Percentiles rank a stretch among this genome's conserved stretches.
Evolutionary conservation across 2,888 invertebrate genomes (phyloP).

Genomic region (Agriotes lineatus): DNA sequence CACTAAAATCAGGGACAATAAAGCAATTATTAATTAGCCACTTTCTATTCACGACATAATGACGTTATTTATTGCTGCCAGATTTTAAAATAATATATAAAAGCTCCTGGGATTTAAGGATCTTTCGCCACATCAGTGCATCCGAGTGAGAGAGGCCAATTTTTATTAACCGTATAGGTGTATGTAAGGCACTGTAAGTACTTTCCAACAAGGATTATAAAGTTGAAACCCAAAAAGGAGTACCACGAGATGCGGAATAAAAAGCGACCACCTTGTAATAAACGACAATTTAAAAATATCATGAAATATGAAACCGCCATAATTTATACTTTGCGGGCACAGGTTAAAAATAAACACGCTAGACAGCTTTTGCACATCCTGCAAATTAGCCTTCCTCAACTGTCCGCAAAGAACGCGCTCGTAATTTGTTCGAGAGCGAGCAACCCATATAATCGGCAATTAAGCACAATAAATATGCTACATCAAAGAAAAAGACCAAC

Average conservation of each 20-base stretch:
- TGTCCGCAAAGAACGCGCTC: conserved; percentile 9
- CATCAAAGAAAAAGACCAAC: too few relatives aligned
- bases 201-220: background rate
- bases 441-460: background rate
- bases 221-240: background rate
- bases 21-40: conserved; percentile 1
- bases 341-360: conserved; percentile 23
- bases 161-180: background rate
- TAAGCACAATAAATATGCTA: conserved; percentile 2
- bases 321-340: conserved; percentile 14
- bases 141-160: too few relatives aligned
- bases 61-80: too few relatives aligned
- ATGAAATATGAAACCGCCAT: conserved; percentile 28
- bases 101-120: too few relatives aligned
- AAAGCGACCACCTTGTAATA: conserved; percentile 13
- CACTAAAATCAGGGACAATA: background rate
- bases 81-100: background rate
- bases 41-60: background rate
- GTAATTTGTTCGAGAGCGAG: conserved; percentile 7
- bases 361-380: conserved; percentile 7
- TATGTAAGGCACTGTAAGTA: background rate
- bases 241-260: background rate
- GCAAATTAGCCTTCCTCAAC: conserved; percentile 12
- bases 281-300: conserved; percentile 20
- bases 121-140: too few relatives aligned